Evolutionary conservation across 2,797 vertebrate species (phyloP).

Genomic region (Orestias chungarensis): DNA sequence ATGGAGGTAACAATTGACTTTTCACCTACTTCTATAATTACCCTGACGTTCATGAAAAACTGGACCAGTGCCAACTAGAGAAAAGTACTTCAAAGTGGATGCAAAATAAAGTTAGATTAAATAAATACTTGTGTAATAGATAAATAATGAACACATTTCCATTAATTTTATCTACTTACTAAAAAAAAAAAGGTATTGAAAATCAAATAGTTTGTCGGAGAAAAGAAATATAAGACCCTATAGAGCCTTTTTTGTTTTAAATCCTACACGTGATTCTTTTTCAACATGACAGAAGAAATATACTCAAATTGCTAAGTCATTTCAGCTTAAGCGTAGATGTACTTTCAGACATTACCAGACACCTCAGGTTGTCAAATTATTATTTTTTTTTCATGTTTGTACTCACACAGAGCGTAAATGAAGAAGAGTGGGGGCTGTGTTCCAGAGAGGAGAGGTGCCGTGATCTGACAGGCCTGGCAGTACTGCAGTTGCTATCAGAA

Average conservation of each 20-base stretch:
- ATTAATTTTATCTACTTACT: not conserved
- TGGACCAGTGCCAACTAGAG: slow-evolving; percentile 40
- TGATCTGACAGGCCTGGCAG: slow-evolving; percentile 47
- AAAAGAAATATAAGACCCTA: not conserved
- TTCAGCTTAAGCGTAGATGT: not conserved
- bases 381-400: slow-evolving; percentile 12
- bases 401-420: slow-evolving; percentile 66
- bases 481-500: slow-evolving; percentile 61
- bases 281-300: not conserved
- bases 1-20: slow-evolving; percentile 62
- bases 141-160: not conserved
- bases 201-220: not conserved
- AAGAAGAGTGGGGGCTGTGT: slow-evolving; percentile 19
- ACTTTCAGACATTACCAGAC: not conserved
- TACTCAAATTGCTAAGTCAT: not conserved
- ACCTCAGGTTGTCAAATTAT: not conserved
- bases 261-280: slow-evolving; percentile 11
- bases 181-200: not conserved
- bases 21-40: slow-evolving; percentile 75
- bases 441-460: slow-evolving; percentile 16
- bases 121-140: not conserved
- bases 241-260: not conserved
- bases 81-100: slow-evolving; percentile 23
- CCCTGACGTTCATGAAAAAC: slow-evolving; percentile 34
- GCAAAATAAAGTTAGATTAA: not conserved